Base-by-base conservation (phyloP, 2,888 invertebrate species). In the Athetis lepigone region DNA sequence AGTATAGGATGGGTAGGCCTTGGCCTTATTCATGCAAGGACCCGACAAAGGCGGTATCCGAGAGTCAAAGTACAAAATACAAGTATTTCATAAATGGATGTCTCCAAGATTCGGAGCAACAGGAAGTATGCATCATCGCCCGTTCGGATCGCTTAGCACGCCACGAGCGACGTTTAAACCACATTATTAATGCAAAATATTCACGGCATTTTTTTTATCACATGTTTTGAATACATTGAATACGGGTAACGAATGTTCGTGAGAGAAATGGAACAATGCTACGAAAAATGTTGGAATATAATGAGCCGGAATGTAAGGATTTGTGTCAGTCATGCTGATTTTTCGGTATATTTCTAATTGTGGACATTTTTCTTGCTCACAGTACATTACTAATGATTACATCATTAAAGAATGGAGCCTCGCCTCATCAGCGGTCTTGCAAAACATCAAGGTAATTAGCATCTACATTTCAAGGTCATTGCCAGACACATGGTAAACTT, bases 401-500 rank as follows among this genome's bases (percentile, higher is more conserved):
- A 55, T 46, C 45, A 49, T 75, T 36, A 16, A 47, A 68, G 59
- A 55, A 46, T 45, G 51, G 33, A 51, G n/a, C 42, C 50, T 8
- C 33, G 37, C 37, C 40, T 42, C 52, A 39, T 64, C 40, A 55
- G 16, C n/a, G 11, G n/a, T 46, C 33, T 47, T 71, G 42, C 19
- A 71, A 64, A 71, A 58, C 46, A 65, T 55, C 49, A 55, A 43
- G 43, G 58, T 70, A 79, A 81, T 73, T 76, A 79, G 58, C 58
- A 63, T 62, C 47, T 46, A 51, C 64, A 39, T 25, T 25, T 49
- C 58, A 79, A 70, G 84, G 85, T 80, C 86, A 85, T 75, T 81
- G 72, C 64, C 84, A 77, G 66, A 55, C 73, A 68, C 61, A 77
- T 81, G 84, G 83, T 75, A 75, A 72, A 51, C 68, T 74, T 76